These are phyloP conservation scores for Sinocyclocheilus anshuiensis DNA, from an alignment of 2,113 vertebrate species.

Conservation along the genomic window DNA sequence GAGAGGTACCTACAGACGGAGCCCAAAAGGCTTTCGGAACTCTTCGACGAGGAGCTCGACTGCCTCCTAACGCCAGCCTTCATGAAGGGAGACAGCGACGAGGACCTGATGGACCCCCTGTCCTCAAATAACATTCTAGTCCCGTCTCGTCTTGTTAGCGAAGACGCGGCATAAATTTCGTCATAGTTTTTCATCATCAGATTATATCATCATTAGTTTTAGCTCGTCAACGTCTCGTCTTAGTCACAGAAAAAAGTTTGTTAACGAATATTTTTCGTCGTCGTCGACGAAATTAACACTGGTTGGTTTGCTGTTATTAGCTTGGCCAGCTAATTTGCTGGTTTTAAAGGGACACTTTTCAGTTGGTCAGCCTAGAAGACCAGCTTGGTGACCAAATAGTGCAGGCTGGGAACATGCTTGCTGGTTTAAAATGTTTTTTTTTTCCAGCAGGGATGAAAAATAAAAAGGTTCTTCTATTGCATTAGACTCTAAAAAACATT, in stretches of 20 bases:
- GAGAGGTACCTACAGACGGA: conserved; percentile 98
- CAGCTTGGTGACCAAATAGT: not conserved
- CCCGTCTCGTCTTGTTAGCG: too few species aligned
- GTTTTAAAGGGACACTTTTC: not conserved
- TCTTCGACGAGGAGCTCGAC: conserved; percentile 92
- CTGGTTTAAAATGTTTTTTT: not conserved
- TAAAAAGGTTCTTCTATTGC: not conserved
- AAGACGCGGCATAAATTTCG: too few species aligned
- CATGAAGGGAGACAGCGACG: conserved; percentile 84
- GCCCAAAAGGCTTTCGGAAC: conserved; percentile 89
- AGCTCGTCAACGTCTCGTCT: too few species aligned
- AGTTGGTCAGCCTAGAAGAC: not conserved
- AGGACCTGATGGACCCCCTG: conserved; percentile 83
- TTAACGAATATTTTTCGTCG: too few species aligned
- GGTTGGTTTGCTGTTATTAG: not conserved
- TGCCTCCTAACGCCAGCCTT: conserved; percentile 88
- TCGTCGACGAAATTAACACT: too few species aligned
- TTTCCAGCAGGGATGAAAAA: not conserved
- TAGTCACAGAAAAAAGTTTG: too few species aligned
- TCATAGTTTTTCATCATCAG: too few species aligned
- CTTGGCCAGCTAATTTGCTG: not conserved
- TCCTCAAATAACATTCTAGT: too few species aligned
- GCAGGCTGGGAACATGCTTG: not conserved
- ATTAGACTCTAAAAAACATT: not conserved
- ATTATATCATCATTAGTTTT: too few species aligned